phyloP scores from a whole-genome alignment of 2,113 vertebrate species.

The Mirza zaza region DNA sequence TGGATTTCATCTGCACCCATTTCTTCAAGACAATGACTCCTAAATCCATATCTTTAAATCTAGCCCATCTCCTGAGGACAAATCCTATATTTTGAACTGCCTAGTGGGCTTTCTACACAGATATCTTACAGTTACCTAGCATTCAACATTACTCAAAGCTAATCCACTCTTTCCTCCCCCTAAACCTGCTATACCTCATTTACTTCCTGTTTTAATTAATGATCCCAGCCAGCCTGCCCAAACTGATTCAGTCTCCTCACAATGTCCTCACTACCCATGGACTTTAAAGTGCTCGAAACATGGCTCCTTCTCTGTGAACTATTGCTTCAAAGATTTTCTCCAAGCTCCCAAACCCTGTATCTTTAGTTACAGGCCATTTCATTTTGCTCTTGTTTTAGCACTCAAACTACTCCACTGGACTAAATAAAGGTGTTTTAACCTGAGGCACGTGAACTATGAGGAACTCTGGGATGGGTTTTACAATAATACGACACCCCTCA shows the following conservation, averaged over 20 bases:
- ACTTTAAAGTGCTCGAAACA: background rate
- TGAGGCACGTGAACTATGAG: background rate
- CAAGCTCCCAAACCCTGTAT: background rate
- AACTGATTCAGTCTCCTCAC: background rate
- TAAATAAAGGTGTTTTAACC: background rate
- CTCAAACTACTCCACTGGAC: background rate
- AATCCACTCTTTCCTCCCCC: background rate
- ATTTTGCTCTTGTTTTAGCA: background rate
- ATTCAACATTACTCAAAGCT: background rate
- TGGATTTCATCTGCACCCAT: background rate
- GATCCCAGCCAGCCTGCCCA: background rate
- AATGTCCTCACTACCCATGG: background rate
- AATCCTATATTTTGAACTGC: background rate
- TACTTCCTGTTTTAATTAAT: background rate
- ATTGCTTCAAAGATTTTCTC: background rate
- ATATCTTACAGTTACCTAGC: background rate
- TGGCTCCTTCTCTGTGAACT: background rate
- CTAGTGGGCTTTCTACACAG: background rate
- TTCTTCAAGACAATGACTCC: background rate
- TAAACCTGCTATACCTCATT: background rate
- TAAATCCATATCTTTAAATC: background rate
- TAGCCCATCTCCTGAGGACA: background rate
- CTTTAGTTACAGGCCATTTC: background rate
- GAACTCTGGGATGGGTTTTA: background rate
- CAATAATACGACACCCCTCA: background rate